Evolutionary conservation across 2,113 vertebrate species (phyloP), one percentile per base, ranked within the genome.

Genomic region (Brachyhypopomus occidentalis): DNA sequence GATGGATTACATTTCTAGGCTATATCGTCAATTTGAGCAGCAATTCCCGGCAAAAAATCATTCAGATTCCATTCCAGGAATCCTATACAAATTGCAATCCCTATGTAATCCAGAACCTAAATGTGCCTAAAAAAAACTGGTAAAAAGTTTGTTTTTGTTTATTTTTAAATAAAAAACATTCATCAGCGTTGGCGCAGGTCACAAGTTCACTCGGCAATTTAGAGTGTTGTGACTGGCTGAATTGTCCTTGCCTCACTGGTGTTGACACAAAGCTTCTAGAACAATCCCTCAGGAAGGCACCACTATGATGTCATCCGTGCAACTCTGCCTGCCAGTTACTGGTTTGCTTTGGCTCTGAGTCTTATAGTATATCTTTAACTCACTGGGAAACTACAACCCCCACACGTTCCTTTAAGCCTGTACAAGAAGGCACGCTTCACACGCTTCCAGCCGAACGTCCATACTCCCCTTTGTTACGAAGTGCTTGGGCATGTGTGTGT

Each of bases 231-330:
- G 77, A 52, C 79, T 74, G 75, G 55, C 78, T 73, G 36, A 16
- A 48, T 74, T 66, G 63, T 82, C 81, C 72, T 25, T 69, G 62
- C 38, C 34, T 45, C 45, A 73, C 67, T 78, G 64, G 25, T 85
- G 80, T 79, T 85, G 74, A 82, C 20, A 63, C 73, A 80, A 59
- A 77, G 62, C 73, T 71, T 85, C 75, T 71, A 76, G 66, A 85
- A 86, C 74, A 77, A 74, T 88, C 79, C 45, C 66, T 60, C 62
- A 78, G 85, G 82, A 85, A 88, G 67, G 34, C 70, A 79, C 25
- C 30, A 41, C 30, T 55, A 66, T 84, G 79, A 87, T 84, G 82
- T 83, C 77, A 86, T 80, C 55, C 72, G 22, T 60, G 73, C 72
- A 16, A 77, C 59, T 38, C 22, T 58, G 38, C 41, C 60, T 22